A percentile compares a stretch with the other conserved stretches of the same genome.
Evolutionary conservation across 2,797 vertebrate genomes (phyloP).

Genomic region (Cossypha heuglini): DNA sequence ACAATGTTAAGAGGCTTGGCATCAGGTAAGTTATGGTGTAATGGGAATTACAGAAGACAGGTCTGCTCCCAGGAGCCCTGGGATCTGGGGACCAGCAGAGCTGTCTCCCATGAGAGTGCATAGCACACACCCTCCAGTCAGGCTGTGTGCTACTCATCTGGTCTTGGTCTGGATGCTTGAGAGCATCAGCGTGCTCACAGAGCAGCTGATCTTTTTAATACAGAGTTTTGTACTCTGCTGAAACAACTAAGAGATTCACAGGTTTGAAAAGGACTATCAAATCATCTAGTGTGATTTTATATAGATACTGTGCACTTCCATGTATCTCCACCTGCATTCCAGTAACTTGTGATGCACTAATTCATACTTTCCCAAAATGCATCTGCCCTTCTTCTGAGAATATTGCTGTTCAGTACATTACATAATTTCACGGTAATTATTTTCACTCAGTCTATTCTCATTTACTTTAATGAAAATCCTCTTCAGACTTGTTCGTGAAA

Average conservation of each 20-base stretch:
- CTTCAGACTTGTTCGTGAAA: slow-evolving; percentile 12
- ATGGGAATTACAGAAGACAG: not conserved
- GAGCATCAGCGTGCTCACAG: not conserved
- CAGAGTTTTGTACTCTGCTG: not conserved
- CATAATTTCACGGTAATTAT: slow-evolving; percentile 17
- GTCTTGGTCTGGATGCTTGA: not conserved
- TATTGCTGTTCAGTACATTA: not conserved
- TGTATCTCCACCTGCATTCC: not conserved
- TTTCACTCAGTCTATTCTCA: not conserved
- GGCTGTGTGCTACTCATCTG: not conserved
- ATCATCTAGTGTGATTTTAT: not conserved
- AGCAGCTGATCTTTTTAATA: not conserved
- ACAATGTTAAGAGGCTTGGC: not conserved
- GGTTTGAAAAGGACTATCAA: not conserved
- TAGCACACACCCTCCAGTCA: not conserved
- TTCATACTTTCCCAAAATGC: not conserved
- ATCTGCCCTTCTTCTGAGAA: not conserved
- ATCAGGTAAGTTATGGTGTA: not conserved
- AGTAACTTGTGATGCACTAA: not conserved
- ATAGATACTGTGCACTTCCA: not conserved
- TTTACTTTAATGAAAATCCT: slow-evolving; percentile 35
- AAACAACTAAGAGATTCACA: not conserved
- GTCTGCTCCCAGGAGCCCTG: not conserved
- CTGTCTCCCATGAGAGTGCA: not conserved
- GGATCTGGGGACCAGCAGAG: not conserved